phyloP scores from a whole-genome alignment of 2,797 vertebrate species.

The Pristis pectinata region DNA sequence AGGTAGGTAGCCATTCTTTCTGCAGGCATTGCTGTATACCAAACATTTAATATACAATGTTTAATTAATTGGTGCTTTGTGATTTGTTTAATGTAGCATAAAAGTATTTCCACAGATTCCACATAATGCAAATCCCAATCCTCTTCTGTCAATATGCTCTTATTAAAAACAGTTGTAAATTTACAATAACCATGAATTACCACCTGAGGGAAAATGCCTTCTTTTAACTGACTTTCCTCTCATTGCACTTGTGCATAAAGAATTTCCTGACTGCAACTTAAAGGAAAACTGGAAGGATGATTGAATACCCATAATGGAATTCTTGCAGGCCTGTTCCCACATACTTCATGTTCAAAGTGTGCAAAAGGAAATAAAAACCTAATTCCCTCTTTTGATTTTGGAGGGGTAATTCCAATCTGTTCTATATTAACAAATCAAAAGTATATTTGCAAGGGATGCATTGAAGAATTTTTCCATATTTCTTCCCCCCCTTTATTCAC shows the following conservation, averaged over 20 bases:
- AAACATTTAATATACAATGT: background rate
- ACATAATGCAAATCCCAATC: background rate
- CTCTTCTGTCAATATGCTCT: background rate
- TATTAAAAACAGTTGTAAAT: background rate
- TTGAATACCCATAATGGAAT: background rate
- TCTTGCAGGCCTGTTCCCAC: too few relatives aligned
- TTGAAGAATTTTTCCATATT: background rate
- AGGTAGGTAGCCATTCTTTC: too few relatives aligned
- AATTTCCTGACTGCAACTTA: background rate
- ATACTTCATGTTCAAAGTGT: background rate
- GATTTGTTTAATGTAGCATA: background rate
- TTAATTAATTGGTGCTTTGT: background rate
- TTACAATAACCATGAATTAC: background rate
- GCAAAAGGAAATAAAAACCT: background rate
- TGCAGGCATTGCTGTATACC: background rate
- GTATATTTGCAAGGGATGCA: background rate
- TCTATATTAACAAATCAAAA: background rate
- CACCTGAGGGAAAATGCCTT: too few relatives aligned
- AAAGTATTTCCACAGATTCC: background rate
- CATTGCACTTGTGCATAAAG: background rate
- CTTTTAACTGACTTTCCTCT: background rate
- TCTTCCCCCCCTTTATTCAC: background rate
- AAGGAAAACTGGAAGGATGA: background rate
- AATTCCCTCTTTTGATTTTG: background rate
- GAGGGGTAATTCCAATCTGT: background rate